Base-by-base conservation (phyloP, 64 coral and sea anemone species). In the Montipora capricornis region DNA sequence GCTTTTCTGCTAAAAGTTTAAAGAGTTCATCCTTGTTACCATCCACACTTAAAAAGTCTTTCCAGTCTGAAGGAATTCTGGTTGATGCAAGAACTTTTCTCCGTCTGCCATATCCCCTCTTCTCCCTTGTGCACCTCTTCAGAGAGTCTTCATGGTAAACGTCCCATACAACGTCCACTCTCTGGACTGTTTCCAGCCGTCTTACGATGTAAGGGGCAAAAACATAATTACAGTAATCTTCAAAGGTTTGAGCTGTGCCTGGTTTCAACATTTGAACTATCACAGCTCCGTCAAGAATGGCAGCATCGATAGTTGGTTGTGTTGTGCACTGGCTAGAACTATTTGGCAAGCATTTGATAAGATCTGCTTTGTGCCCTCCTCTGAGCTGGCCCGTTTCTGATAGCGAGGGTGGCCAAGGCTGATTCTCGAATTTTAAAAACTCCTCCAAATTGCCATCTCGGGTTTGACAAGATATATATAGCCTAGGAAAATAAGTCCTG, bases 321-420 rank as follows among this genome's bases (percentile, higher is more conserved):
- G 59, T 64, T 1, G 53, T 57, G 53, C 53, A 57, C 11, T 57
- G 53, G 53, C 53, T 57, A 57, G 53, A 57, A 57, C 53, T 57
- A 76, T 75, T 81, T 91, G 89, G 89, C 89, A 91, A 48, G 78
- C 78, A 82, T 52, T 81, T 91, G 11, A 91, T 16, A 59, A 91
- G 81, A 76, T 91, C 77, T 5, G 78, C 89, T 82, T 91, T 91
- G n/a, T 82, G 89, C 70, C 78, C 89, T 91, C 89, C 77, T 82
- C 77, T 78, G 14, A 91, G 78, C 78, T 91, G 77, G 45, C 66
- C 89, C 29, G 70, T 66, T 22, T 92, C 68, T 59, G 68, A 70
- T 76, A 92, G 20, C n/a, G 70, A 92, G 60, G 80, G 79, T 44
- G 80, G 80, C 80, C 80, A 92, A 59, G 80, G 80, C 59, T 92